Conservation (phyloP, 2,797 vertebrate species). For the Vespertilio murinus region DNA sequence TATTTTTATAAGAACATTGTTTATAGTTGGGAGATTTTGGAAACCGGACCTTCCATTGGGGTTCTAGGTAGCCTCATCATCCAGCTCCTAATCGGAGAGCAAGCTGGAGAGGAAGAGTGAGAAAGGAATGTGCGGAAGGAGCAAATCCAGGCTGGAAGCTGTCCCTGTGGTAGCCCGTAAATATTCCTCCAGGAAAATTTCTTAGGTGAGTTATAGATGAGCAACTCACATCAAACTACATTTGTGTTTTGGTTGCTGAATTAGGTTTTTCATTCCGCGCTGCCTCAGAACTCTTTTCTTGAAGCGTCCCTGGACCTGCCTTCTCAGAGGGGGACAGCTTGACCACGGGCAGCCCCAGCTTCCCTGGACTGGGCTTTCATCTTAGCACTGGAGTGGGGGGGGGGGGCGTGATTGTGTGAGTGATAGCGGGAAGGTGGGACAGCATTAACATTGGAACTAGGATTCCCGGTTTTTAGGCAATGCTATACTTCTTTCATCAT, state of each 20-base stretch:
- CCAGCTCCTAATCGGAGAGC: background rate
- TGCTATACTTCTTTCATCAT: background rate
- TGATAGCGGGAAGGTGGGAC: too few relatives aligned
- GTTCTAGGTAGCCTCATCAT: slow-evolving; percentile 37
- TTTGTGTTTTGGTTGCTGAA: background rate
- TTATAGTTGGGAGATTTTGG: slow-evolving; percentile 12
- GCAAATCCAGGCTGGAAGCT: background rate
- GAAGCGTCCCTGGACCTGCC: background rate
- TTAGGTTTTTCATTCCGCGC: background rate
- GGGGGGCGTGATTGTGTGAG: background rate
- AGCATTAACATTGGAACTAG: background rate
- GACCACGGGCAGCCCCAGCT: background rate
- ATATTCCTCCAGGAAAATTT: background rate
- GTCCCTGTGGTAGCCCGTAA: background rate
- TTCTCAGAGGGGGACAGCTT: background rate
- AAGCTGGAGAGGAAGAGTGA: slow-evolving; percentile 20
- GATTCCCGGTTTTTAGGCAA: background rate
- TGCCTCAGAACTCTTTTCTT: slow-evolving; percentile 9
- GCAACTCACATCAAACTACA: background rate
- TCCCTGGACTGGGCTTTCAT: background rate
- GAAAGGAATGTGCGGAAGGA: background rate
- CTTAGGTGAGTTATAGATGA: slow-evolving; percentile 40
- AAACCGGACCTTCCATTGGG: slow-evolving; percentile 25
- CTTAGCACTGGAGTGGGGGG: background rate
- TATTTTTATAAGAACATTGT: slow-evolving; percentile 27